Percentiles rank a stretch among this genome's conserved stretches.
These are phyloP conservation scores for Parapristionchus giblindavisi DNA, from an alignment of 2,888 invertebrate genomes.

Conservation along the genomic window DNA sequence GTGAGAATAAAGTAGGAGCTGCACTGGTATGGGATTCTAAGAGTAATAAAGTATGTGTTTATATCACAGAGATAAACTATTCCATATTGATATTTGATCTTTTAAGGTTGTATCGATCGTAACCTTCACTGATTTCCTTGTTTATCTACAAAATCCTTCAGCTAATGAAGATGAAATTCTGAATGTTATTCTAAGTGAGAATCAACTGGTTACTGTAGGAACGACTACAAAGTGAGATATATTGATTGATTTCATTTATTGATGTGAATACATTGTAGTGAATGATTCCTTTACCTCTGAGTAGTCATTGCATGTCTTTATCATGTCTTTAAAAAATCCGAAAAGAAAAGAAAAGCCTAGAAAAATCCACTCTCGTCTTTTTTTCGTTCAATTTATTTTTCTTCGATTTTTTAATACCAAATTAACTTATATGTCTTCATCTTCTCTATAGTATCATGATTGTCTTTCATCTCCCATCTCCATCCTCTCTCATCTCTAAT, in stretches of 20 bases:
- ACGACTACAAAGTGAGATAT: slow-evolving; percentile 38
- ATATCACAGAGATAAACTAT: background rate
- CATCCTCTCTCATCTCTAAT: background rate
- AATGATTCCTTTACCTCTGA: background rate
- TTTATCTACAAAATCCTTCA: slow-evolving; percentile 19
- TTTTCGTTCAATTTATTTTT: background rate
- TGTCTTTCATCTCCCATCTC: too few species aligned
- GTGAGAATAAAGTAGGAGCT: slow-evolving; percentile 48
- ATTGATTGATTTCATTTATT: background rate
- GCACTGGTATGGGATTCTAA: slow-evolving; percentile 51
- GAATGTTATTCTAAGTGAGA: slow-evolving; percentile 42
- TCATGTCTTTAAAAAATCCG: too few species aligned
- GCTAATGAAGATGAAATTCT: slow-evolving; percentile 33
- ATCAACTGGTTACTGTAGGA: slow-evolving; percentile 44
- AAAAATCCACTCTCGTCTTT: background rate
- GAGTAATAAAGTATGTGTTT: slow-evolving; percentile 31
- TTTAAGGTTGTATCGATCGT: slow-evolving; percentile 44
- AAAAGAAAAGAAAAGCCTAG: too few species aligned
- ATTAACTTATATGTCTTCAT: too few species aligned
- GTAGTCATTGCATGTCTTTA: too few species aligned
- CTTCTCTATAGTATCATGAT: too few species aligned
- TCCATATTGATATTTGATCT: background rate
- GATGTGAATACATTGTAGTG: background rate
- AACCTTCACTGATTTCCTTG: slow-evolving; percentile 43
- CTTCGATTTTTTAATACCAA: background rate